Evolutionary conservation across 1,140 invertebrate species (phyloP).

Genomic region (Drosophila triauraria): DNA sequence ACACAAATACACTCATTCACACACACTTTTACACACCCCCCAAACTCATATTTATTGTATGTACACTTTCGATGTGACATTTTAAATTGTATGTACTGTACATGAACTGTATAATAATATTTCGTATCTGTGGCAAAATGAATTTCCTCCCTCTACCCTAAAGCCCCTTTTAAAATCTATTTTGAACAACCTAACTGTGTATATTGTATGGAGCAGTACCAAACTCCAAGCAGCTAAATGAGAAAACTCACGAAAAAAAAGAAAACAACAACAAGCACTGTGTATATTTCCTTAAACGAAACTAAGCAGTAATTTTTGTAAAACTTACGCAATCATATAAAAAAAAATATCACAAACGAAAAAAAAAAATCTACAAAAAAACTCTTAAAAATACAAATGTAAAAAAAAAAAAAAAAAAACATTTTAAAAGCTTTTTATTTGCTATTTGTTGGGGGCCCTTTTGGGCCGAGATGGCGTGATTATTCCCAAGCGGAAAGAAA

Average conservation of each 20-base stretch:
- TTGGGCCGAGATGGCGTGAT: conserved; percentile 51
- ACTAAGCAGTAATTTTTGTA: conserved; percentile 57
- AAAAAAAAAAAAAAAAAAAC: conserved; percentile 59
- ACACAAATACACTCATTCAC: conserved; percentile 26
- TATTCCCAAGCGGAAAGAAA: conserved; percentile 50
- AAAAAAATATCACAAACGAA: conserved; percentile 46
- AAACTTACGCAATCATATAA: conserved; percentile 49
- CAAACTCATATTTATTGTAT: conserved; percentile 44
- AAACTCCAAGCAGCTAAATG: conserved; percentile 49
- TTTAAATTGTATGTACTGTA: conserved; percentile 53
- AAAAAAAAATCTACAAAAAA: conserved; percentile 36
- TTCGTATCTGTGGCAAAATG: conserved; percentile 42
- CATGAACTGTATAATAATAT: conserved; percentile 30
- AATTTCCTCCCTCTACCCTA: conserved; percentile 24
- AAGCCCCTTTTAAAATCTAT: conserved; percentile 16
- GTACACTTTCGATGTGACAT: conserved; percentile 29
- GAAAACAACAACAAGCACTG: conserved; percentile 66
- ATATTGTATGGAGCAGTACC: conserved; percentile 45
- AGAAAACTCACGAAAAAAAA: conserved; percentile 27
- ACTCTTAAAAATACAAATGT: conserved; percentile 65
- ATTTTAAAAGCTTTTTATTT: conserved; percentile 69
- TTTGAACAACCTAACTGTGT: conserved; percentile 62
- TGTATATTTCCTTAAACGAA: conserved; percentile 76
- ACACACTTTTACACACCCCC: conserved; percentile 18
- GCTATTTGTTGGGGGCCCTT: conserved; percentile 18